Conservation (phyloP, 2,113 vertebrate genomes). For the Mustela nigripes region DNA sequence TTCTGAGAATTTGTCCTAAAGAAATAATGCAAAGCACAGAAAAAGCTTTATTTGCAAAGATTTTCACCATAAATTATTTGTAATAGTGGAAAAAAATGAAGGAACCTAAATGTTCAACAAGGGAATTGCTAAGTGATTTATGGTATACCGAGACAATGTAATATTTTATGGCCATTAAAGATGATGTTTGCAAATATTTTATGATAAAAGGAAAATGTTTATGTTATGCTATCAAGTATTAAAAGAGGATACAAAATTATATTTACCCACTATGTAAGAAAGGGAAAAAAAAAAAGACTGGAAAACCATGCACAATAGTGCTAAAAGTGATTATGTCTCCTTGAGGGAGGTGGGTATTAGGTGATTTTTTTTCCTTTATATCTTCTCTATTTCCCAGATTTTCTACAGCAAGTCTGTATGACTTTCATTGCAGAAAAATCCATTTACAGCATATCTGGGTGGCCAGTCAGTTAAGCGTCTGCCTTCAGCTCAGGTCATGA, state of each 20-base stretch:
- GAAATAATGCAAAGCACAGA: constrained; percentile 34
- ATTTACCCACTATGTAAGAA: background rate
- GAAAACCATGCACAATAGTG: background rate
- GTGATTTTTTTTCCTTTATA: constrained; percentile 3
- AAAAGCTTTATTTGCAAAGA: constrained; percentile 51
- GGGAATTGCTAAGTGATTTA: constrained; percentile 61
- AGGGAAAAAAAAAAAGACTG: background rate
- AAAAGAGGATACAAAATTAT: constrained; percentile 12
- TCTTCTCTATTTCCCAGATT: constrained; percentile 31
- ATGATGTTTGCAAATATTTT: constrained; percentile 60
- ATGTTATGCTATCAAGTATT: constrained; percentile 1
- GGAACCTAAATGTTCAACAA: constrained; percentile 30
- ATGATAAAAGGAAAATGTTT: background rate
- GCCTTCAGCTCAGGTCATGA: too few species aligned
- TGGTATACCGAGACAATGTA: constrained; percentile 41
- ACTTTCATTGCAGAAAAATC: background rate
- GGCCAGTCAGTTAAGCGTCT: too few species aligned
- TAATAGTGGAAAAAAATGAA: constrained; percentile 57
- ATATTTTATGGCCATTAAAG: constrained; percentile 44
- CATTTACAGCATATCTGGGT: background rate
- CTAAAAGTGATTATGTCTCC: background rate
- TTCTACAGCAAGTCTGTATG: constrained; percentile 2
- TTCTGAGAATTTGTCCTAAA: constrained; percentile 28
- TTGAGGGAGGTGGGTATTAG: background rate
- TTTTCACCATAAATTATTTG: constrained; percentile 61